Conservation (phyloP, 2,113 vertebrate genomes). For the Triplophysa tibetana region DNA sequence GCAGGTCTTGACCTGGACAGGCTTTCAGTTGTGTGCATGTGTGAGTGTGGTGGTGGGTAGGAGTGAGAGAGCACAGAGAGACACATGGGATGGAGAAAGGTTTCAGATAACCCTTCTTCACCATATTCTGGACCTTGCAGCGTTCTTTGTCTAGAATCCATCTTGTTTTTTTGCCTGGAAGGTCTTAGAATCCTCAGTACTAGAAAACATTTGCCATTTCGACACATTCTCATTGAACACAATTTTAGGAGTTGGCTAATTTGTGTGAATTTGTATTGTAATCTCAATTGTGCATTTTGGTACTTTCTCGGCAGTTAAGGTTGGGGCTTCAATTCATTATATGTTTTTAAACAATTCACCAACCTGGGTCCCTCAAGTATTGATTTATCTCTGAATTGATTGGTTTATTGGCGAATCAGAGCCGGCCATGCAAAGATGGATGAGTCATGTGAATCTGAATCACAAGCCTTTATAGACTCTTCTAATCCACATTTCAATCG, state of each 20-base stretch:
- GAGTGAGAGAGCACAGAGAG: conserved; percentile 7
- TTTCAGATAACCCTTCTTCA: not conserved
- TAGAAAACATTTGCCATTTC: not conserved
- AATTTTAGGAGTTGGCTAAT: too few species aligned
- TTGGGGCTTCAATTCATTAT: too few species aligned
- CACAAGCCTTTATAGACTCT: conserved; percentile 53
- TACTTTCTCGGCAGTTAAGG: too few species aligned
- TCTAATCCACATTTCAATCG: conserved; percentile 40
- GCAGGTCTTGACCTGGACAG: conserved; percentile 63
- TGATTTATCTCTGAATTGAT: conserved; percentile 46
- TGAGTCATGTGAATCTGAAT: conserved; percentile 48
- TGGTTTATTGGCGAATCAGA: conserved; percentile 30
- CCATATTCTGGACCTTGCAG: not conserved
- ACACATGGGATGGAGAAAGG: not conserved
- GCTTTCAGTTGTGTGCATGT: conserved; percentile 54
- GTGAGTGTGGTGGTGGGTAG: conserved; percentile 10
- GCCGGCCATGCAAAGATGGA: conserved; percentile 29
- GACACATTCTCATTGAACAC: too few species aligned
- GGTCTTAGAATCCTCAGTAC: not conserved
- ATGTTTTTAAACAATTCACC: not conserved
- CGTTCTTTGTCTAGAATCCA: not conserved
- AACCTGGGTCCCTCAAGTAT: conserved; percentile 9
- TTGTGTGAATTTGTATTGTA: too few species aligned
- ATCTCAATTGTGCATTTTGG: too few species aligned
- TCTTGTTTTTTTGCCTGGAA: not conserved